A percentile compares a stretch with the other conserved stretches of the same genome.
Evolutionary conservation across 2,888 invertebrate genomes (phyloP).

Genomic region (Volucella zonaria): DNA sequence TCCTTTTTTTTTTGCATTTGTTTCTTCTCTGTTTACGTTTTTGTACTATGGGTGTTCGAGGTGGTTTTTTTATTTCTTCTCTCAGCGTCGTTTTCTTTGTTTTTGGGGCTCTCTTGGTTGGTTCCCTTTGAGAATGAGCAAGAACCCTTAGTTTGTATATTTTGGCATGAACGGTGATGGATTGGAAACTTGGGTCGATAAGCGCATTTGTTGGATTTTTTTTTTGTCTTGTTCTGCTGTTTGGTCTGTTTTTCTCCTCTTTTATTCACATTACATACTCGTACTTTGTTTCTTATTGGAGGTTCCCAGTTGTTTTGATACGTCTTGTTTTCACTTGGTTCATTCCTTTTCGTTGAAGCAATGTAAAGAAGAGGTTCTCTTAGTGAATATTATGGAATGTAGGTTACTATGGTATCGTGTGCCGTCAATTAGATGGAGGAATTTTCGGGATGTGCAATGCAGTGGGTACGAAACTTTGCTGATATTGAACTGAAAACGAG

Average conservation of each 20-base stretch:
- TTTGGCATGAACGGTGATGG: conserved; percentile 58
- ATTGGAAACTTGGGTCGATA: conserved; percentile 65
- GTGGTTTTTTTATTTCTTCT: conserved; percentile 9
- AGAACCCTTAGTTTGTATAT: not conserved
- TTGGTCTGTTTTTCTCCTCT: not conserved
- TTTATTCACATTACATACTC: not conserved
- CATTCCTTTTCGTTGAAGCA: conserved; percentile 18
- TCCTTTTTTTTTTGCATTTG: conserved; percentile 34
- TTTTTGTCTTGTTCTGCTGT: not conserved
- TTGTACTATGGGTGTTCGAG: conserved; percentile 21
- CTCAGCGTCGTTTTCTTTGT: conserved; percentile 13
- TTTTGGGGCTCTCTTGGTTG: not conserved
- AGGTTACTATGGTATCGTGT: conserved; percentile 65
- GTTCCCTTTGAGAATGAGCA: too few species aligned
- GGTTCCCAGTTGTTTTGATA: not conserved
- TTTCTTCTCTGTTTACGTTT: conserved; percentile 61
- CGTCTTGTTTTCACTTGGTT: too few species aligned
- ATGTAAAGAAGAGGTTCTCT: conserved; percentile 48
- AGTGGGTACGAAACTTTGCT: conserved; percentile 2
- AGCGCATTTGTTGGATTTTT: conserved; percentile 58
- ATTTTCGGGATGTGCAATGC: conserved; percentile 24
- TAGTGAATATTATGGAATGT: conserved; percentile 45
- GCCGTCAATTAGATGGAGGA: conserved; percentile 26
- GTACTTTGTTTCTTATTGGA: conserved; percentile 15
- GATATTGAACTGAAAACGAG: not conserved